Conservation (phyloP, 2,797 vertebrate genomes). For the Acestrorhynchus altus region DNA sequence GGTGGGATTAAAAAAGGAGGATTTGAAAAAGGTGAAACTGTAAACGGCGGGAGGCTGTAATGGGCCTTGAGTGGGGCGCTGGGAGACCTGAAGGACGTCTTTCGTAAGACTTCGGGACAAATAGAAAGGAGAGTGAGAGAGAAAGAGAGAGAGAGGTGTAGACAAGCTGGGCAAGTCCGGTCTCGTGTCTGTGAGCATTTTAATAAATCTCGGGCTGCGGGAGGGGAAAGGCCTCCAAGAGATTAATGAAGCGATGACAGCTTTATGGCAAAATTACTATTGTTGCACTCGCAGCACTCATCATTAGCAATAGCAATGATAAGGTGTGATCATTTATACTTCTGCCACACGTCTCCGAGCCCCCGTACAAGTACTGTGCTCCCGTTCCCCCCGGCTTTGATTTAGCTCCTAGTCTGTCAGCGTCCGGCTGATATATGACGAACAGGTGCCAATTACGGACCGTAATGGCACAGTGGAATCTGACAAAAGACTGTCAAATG, state of each 20-base stretch:
- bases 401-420: slow-evolving; percentile 69
- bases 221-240: slow-evolving; percentile 81
- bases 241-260: slow-evolving; percentile 91
- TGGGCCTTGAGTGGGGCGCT: not conserved
- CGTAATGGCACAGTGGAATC: slow-evolving; percentile 22
- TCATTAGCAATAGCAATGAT: slow-evolving; percentile 85
- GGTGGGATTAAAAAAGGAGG: slow-evolving; percentile 34
- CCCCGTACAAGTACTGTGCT: slow-evolving; percentile 57
- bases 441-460: slow-evolving; percentile 23
- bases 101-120: slow-evolving; percentile 17
- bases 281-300: slow-evolving; percentile 82
- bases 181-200: slow-evolving; percentile 78
- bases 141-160: slow-evolving; percentile 72
- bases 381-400: slow-evolving; percentile 59
- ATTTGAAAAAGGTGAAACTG: slow-evolving; percentile 51
- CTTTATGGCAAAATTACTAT: slow-evolving; percentile 86
- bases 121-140: slow-evolving; percentile 67
- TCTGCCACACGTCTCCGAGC: slow-evolving; percentile 66
- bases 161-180: slow-evolving; percentile 80
- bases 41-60: slow-evolving; percentile 56
- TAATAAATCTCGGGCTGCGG: slow-evolving; percentile 89
- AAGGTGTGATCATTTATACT: slow-evolving; percentile 78
- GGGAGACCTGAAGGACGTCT: slow-evolving; percentile 26
- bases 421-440: slow-evolving; percentile 52
- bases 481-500: slow-evolving; percentile 29